These are phyloP conservation scores for Halictus quadricinctus DNA, from an alignment of 2,888 invertebrate species.

Conservation along the genomic window DNA sequence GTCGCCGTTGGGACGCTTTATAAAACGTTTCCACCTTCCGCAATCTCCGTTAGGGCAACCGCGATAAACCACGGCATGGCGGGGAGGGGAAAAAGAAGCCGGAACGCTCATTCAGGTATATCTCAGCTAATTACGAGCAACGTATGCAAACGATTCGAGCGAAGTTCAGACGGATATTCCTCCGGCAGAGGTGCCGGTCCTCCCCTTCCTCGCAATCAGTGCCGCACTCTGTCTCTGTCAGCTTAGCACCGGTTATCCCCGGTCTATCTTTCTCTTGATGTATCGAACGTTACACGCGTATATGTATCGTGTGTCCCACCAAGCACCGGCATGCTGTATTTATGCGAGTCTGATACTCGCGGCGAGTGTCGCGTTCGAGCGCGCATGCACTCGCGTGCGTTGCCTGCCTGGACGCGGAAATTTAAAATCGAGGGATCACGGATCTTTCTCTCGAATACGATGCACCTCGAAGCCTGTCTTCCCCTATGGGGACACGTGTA, in stretches of 20 bases:
- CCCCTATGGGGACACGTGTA: neutral
- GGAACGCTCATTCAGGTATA: conserved; percentile 40
- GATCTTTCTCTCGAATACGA: neutral
- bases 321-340: conserved; percentile 16
- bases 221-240: conserved; percentile 76
- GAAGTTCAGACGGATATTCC: conserved; percentile 54
- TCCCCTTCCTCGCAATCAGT: conserved; percentile 74
- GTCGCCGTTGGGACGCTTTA: neutral
- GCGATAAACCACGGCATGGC: neutral
- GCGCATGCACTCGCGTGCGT: conserved; percentile 15
- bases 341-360: conserved; percentile 37
- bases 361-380: conserved; percentile 15
- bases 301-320: conserved; percentile 50
- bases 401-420: neutral
- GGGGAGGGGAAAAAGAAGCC: conserved; percentile 20
- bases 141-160: conserved; percentile 49
- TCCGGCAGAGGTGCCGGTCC: conserved; percentile 66
- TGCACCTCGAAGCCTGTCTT: neutral
- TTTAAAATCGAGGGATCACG: neutral
- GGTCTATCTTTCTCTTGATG: conserved; percentile 63
- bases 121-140: conserved; percentile 57
- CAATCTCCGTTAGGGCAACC: neutral
- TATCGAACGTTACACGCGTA: conserved; percentile 57
- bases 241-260: conserved; percentile 67
- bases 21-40: neutral